Conservation (phyloP, 2,888 invertebrate genomes). For the Aphelenchoides bicaudatus region DNA sequence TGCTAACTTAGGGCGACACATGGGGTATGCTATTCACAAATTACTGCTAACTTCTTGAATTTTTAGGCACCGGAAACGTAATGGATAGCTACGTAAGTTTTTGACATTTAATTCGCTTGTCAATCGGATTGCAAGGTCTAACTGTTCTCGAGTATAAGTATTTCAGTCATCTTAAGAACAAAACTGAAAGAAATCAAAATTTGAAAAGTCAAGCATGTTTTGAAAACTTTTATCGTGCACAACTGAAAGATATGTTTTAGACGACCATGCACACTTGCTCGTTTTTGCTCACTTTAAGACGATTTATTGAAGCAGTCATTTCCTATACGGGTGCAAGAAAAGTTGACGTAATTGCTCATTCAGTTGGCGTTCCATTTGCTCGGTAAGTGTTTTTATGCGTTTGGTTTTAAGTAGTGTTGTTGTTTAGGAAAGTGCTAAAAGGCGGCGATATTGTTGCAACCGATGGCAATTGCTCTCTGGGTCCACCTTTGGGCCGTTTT, state of each 20-base stretch:
- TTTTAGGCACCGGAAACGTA: slow-evolving; percentile 43
- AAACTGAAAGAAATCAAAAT: no score
- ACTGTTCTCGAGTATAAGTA: no score
- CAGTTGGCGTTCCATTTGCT: slow-evolving; percentile 46
- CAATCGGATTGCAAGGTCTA: no score
- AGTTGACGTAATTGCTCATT: slow-evolving; percentile 58
- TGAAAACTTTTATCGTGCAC: no score
- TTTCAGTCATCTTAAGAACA: no score
- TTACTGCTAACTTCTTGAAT: no score
- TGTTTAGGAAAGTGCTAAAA: slow-evolving; percentile 52
- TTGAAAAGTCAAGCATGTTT: no score
- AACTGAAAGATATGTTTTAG: no score
- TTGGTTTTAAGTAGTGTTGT: neutral
- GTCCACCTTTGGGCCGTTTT: slow-evolving; percentile 46
- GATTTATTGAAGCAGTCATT: slow-evolving; percentile 55
- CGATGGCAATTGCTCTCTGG: slow-evolving; percentile 57
- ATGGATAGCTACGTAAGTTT: slow-evolving; percentile 46
- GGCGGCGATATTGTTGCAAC: slow-evolving; percentile 56
- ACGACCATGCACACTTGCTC: slow-evolving; percentile 57
- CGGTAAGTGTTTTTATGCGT: slow-evolving; percentile 27
- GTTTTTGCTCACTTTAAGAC: slow-evolving; percentile 48
- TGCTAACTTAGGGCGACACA: no score
- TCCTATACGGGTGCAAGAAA: slow-evolving; percentile 54
- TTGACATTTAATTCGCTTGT: no score
- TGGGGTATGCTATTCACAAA: no score